These are phyloP conservation scores for Amphiprion clarkii DNA, from an alignment of 2,797 vertebrate species.

Conservation along the genomic window DNA sequence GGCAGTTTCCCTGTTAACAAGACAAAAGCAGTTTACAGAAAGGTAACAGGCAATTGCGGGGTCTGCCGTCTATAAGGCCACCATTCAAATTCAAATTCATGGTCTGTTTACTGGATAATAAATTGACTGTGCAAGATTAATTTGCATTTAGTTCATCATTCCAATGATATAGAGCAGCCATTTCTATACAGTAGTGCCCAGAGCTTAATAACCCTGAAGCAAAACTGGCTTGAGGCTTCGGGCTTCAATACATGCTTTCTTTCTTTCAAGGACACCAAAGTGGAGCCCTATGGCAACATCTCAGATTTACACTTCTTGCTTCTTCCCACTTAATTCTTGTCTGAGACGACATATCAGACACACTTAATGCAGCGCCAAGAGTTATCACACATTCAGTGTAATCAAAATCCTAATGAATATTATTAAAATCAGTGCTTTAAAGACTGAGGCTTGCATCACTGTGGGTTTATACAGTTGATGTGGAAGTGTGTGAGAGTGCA, in stretches of 20 bases:
- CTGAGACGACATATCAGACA: slow-evolving; percentile 65
- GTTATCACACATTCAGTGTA: slow-evolving; percentile 67
- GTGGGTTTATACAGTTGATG: slow-evolving; percentile 39
- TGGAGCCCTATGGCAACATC: slow-evolving; percentile 56
- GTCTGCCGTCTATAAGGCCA: slow-evolving; percentile 48
- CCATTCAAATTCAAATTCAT: slow-evolving; percentile 72
- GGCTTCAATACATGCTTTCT: slow-evolving; percentile 57
- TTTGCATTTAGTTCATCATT: slow-evolving; percentile 75
- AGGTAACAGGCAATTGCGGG: slow-evolving; percentile 40
- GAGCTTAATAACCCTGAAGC: slow-evolving; percentile 66
- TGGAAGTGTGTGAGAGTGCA: slow-evolving; percentile 15
- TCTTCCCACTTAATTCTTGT: slow-evolving; percentile 67
- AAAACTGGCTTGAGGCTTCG: slow-evolving; percentile 45
- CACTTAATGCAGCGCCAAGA: slow-evolving; percentile 50
- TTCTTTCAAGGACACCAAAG: slow-evolving; percentile 66
- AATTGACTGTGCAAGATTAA: slow-evolving; percentile 79
- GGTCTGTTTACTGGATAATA: slow-evolving; percentile 76
- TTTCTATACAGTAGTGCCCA: slow-evolving; percentile 59
- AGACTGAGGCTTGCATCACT: slow-evolving; percentile 48
- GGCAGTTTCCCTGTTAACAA: slow-evolving; percentile 51
- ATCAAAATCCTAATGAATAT: slow-evolving; percentile 77
- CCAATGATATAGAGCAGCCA: slow-evolving; percentile 60
- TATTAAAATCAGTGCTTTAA: slow-evolving; percentile 66
- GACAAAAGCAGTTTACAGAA: slow-evolving; percentile 49
- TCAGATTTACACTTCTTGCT: slow-evolving; percentile 58